Conservation (phyloP, 2,888 invertebrate genomes). For the Tetranychus truncatus region DNA sequence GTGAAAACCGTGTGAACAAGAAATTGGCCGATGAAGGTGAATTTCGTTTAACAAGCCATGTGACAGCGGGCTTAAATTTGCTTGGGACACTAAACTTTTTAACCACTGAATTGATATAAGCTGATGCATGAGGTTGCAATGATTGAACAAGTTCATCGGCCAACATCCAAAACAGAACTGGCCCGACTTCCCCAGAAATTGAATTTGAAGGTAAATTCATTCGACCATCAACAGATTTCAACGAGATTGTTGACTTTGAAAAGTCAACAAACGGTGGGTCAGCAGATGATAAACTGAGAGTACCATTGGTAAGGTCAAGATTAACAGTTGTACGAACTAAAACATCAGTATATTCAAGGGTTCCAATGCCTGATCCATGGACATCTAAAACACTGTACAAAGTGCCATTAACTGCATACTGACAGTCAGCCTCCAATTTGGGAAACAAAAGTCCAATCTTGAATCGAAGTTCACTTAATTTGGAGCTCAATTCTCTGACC, state of each 20-base stretch:
- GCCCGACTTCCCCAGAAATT: conserved; percentile 25
- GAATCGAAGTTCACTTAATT: conserved; percentile 24
- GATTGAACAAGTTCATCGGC: conserved; percentile 26
- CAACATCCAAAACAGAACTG: conserved; percentile 27
- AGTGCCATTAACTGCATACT: conserved; percentile 26
- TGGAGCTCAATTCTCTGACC: conserved; percentile 24
- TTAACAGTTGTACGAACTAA: conserved; percentile 27
- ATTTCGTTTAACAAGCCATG: conserved; percentile 21
- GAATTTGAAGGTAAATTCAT: conserved; percentile 4
- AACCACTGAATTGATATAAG: conserved; percentile 24
- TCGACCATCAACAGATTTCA: conserved; percentile 21
- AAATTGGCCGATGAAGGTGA: conserved; percentile 7
- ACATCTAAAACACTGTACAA: conserved; percentile 27
- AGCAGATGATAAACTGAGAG: conserved; percentile 24
- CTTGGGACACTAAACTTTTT: conserved; percentile 22
- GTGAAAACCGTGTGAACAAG: conserved; percentile 1
- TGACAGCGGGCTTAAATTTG: conserved; percentile 20
- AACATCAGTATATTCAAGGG: conserved; percentile 26
- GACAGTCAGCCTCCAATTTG: conserved; percentile 23
- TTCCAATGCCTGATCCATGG: conserved; percentile 24
- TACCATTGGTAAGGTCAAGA: conserved; percentile 25
- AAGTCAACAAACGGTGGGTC: conserved; percentile 28
- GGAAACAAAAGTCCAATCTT: conserved; percentile 25
- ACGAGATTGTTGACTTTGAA: conserved; percentile 23
- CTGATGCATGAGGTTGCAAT: conserved; percentile 23